These are phyloP conservation scores for Spheniscus humboldti DNA, from an alignment of 2,797 vertebrate species.

Conservation along the genomic window DNA sequence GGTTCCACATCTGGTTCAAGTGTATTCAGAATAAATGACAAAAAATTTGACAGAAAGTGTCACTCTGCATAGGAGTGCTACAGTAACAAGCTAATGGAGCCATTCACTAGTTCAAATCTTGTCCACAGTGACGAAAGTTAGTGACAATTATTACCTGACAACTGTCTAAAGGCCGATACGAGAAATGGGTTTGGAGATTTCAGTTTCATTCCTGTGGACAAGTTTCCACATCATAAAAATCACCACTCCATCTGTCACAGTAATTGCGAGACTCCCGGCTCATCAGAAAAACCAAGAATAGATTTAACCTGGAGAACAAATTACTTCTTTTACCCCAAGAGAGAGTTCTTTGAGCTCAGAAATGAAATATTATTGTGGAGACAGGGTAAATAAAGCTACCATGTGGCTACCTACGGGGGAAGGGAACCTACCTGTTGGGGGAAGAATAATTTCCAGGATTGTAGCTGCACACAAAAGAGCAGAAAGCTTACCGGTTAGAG, in stretches of 20 bases:
- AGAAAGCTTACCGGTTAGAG: neutral
- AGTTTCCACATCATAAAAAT: conserved; percentile 40
- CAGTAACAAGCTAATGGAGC: neutral
- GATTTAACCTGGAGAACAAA: conserved; percentile 7
- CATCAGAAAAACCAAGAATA: neutral
- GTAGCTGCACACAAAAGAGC: neutral
- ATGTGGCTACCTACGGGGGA: neutral
- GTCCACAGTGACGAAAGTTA: neutral
- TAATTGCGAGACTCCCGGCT: neutral
- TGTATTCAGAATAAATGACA: neutral
- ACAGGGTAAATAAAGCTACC: neutral
- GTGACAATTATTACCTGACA: conserved; percentile 8
- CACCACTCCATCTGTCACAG: conserved; percentile 13
- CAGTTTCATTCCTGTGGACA: neutral
- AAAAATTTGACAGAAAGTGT: neutral
- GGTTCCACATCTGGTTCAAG: neutral
- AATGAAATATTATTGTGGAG: neutral
- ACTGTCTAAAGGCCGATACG: neutral
- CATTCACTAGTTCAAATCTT: neutral
- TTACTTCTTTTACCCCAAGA: neutral
- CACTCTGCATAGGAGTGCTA: neutral
- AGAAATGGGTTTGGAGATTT: conserved; percentile 16
- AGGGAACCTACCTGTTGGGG: neutral
- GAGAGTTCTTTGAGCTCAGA: neutral
- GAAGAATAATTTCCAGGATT: neutral